Conservation (phyloP, 2,888 invertebrate genomes). For the Rhingia rostrata region DNA sequence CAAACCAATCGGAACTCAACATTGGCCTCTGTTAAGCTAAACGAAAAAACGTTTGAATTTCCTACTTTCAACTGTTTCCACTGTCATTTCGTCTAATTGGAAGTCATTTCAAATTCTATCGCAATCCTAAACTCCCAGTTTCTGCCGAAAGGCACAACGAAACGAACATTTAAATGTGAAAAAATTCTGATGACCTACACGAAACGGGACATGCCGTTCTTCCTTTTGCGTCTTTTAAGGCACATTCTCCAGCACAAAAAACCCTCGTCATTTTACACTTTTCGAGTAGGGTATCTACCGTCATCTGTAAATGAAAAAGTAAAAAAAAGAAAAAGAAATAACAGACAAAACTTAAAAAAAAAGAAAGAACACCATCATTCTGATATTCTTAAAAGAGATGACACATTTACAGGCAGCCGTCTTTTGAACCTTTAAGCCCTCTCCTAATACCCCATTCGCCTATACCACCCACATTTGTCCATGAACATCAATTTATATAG, state of each 20-base stretch:
- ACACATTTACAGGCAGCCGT: slow-evolving; percentile 33
- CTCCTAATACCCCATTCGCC: slow-evolving; percentile 43
- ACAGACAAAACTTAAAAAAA: slow-evolving; percentile 11
- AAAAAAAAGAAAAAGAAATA: slow-evolving; percentile 7
- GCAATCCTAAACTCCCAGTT: neutral
- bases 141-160: neutral
- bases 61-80: slow-evolving; percentile 41
- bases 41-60: slow-evolving; percentile 42
- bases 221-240: slow-evolving; percentile 51
- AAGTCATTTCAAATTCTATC: slow-evolving; percentile 48
- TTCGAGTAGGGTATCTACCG: slow-evolving; percentile 17
- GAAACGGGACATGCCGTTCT: slow-evolving; percentile 30
- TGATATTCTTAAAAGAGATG: slow-evolving; percentile 30
- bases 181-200: slow-evolving; percentile 46
- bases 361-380: slow-evolving; percentile 23
- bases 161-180: slow-evolving; percentile 34
- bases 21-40: slow-evolving; percentile 2
- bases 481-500: neutral
- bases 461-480: neutral
- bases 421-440: slow-evolving; percentile 45
- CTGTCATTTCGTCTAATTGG: slow-evolving; percentile 53
- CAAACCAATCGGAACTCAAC: slow-evolving; percentile 28
- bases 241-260: slow-evolving; percentile 32
- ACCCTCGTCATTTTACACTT: slow-evolving; percentile 50
- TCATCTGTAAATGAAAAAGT: neutral